phyloP scores from a whole-genome alignment of 2,888 invertebrate genomes.

The Acleris holmiana region DNA sequence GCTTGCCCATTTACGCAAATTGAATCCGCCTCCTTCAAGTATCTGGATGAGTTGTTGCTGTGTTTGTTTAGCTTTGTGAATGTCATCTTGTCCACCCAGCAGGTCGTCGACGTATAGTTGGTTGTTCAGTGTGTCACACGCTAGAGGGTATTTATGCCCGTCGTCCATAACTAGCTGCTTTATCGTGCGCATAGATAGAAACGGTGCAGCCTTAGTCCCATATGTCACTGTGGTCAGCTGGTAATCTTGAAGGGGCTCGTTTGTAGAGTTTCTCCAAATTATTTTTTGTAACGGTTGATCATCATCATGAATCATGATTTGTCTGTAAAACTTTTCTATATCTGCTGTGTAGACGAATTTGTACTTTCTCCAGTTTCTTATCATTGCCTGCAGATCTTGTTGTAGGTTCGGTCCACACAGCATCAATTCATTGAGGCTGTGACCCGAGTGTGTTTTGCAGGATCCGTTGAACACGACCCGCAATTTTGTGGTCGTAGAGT shows the following conservation, averaged over 20 bases:
- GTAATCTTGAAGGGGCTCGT: conserved; percentile 34
- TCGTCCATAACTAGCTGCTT: conserved; percentile 39
- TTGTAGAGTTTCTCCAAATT: conserved; percentile 29
- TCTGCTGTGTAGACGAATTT: conserved; percentile 39
- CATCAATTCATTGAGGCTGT: conserved; percentile 19
- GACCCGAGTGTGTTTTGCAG: neutral
- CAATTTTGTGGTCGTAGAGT: conserved; percentile 21
- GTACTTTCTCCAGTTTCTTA: conserved; percentile 40
- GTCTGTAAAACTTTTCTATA: conserved; percentile 40
- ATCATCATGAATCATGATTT: conserved; percentile 31
- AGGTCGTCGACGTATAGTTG: conserved; percentile 37
- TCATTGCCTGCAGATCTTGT: conserved; percentile 35
- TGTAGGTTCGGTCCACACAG: conserved; percentile 33
- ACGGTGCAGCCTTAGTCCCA: neutral
- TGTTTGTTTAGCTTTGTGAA: neutral
- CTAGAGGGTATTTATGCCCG: conserved; percentile 26
- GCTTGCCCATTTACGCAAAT: conserved; percentile 36
- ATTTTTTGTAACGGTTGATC: conserved; percentile 39
- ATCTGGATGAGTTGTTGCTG: conserved; percentile 19
- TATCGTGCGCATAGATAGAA: conserved; percentile 37
- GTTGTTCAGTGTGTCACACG: neutral
- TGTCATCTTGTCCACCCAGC: conserved; percentile 8
- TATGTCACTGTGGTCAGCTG: conserved; percentile 3
- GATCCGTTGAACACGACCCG: conserved; percentile 29
- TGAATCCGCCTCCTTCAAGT: conserved; percentile 26